A percentile compares a stretch with the other conserved stretches of the same genome.
Evolutionary conservation across 1,140 invertebrate species (phyloP).

Genomic region (Uloborus diversus): DNA sequence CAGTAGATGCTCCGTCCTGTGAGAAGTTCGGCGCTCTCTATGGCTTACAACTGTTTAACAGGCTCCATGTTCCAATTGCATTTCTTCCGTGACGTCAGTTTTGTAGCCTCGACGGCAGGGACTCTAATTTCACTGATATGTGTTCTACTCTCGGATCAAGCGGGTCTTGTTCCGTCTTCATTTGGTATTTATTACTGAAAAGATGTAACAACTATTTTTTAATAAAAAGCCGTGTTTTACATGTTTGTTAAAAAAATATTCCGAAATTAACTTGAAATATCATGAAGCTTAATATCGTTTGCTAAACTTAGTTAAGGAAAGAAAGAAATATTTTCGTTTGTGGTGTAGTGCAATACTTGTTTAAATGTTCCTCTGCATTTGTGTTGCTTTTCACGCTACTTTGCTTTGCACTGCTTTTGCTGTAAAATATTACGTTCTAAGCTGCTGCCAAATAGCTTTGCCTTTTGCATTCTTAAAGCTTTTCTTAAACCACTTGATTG

Average conservation of each 20-base stretch:
- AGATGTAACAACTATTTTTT: background rate
- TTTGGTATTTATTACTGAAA: background rate
- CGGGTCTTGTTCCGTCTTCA: conserved; percentile 43
- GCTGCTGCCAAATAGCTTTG: too few species aligned
- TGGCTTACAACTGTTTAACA: background rate
- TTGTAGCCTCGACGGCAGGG: conserved; percentile 46
- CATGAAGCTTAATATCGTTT: background rate
- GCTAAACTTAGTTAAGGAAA: background rate
- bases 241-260: background rate
- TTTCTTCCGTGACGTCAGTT: conserved; percentile 43
- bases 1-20: conserved; percentile 1
- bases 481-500: too few species aligned
- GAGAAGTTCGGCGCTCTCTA: background rate
- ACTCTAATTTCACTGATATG: conserved; percentile 26
- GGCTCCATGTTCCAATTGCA: conserved; percentile 18
- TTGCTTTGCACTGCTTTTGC: background rate
- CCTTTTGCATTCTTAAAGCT: too few species aligned
- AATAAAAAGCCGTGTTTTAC: background rate
- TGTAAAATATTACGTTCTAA: too few species aligned
- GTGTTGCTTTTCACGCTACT: background rate
- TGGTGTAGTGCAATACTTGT: conserved; percentile 21
- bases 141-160: conserved; percentile 37
- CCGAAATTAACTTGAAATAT: background rate
- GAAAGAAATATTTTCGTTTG: background rate
- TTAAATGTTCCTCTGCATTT: background rate